Evolutionary conservation across 1,140 invertebrate species (phyloP), one percentile per base, ranked within the genome.

Genomic region (Panagrolaimus sp.): DNA sequence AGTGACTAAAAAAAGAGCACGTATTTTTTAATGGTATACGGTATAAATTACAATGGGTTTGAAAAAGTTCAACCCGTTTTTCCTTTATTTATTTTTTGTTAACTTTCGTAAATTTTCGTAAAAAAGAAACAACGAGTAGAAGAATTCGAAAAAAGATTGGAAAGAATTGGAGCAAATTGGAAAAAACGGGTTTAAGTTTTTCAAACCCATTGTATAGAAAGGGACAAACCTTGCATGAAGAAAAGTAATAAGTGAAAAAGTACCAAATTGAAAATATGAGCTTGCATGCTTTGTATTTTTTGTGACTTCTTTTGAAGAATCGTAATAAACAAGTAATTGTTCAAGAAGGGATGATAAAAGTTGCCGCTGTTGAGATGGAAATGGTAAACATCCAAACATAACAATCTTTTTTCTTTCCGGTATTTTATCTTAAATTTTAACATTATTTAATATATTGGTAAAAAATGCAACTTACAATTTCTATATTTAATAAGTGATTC

Each of bases 311-410:
- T 47, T 68, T 71, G 67, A 24, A 24, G 17, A 21, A 21, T 55
- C 71, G 14, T 71, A 17, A n/a, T 69, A 14, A n/a, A 68, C 21
- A 17, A 71, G 8, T n/a, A 24, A 21, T 46, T 71, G 70, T 15
- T 44, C 70, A 15, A 68, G 24, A 44, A 71, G 38, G n/a, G 70
- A 71, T n/a, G 71, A 24, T 24, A 71, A 46, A 45, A 71, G 28
- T 10, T 6, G 12, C 10, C 14, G 47, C 38, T 71, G 70, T 26
- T 48, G 43, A 10, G 65, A 12, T 15, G 65, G 28, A 63, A 46
- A 69, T 17, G 70, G 70, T 15, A 71, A 8, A 15, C 45, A 32
- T n/a, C 70, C 70, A 24, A 71, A 26, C 21, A 71, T 21, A 43
- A 71, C 21, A 0, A 65, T 71, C 14, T 21, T 26, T 12, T 58